These are phyloP conservation scores for Sakesphorus luctuosus DNA, from an alignment of 2,113 vertebrate species.

Conservation along the genomic window DNA sequence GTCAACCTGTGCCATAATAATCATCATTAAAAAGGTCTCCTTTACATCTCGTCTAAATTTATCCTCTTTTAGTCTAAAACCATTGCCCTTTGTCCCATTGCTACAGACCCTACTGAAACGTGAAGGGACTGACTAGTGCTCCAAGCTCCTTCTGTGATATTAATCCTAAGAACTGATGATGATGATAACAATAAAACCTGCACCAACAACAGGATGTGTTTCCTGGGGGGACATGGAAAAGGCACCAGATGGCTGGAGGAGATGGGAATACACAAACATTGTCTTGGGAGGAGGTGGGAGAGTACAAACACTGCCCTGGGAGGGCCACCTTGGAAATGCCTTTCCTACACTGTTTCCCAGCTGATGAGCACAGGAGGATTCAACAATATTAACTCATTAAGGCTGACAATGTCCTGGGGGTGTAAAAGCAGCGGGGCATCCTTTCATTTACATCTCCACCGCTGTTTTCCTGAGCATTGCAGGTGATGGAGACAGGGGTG, in stretches of 20 bases:
- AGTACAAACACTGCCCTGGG: not conserved
- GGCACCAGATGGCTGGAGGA: not conserved
- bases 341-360: not conserved
- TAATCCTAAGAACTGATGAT: not conserved
- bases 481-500: not conserved
- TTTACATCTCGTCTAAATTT: not conserved
- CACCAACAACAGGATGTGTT: not conserved
- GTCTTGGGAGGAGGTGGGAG: not conserved
- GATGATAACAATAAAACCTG: not conserved
- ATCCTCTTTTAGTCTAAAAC: not conserved
- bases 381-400: not conserved
- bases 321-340: not conserved
- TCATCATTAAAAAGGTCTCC: not conserved
- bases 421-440: not conserved
- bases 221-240: not conserved
- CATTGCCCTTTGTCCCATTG: too few relatives aligned
- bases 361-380: not conserved
- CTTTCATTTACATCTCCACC: constrained; percentile 31
- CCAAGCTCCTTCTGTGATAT: not conserved
- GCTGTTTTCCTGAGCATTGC: not conserved
- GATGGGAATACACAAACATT: not conserved
- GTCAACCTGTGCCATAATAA: not conserved
- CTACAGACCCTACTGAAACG: not conserved
- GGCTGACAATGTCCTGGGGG: not conserved
- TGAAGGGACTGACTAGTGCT: not conserved